Conservation (phyloP, 2,113 vertebrate species). For the Chlamydotis undulata region DNA sequence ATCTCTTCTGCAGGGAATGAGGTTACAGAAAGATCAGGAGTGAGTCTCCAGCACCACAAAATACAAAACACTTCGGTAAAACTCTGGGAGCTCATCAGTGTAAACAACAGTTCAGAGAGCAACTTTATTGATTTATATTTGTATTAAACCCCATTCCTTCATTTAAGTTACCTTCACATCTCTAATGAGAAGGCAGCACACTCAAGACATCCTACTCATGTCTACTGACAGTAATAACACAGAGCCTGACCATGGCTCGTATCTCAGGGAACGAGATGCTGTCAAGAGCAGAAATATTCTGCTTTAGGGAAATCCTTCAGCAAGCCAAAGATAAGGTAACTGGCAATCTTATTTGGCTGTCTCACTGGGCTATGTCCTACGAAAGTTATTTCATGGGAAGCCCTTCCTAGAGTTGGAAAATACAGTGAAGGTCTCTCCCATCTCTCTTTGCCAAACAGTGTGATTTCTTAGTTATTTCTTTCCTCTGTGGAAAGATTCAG, state of each 20-base stretch:
- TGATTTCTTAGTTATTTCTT: background rate
- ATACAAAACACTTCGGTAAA: background rate
- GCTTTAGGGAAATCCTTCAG: background rate
- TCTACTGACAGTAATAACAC: background rate
- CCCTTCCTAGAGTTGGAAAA: background rate
- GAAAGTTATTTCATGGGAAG: background rate
- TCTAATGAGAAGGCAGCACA: background rate
- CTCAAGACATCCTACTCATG: background rate
- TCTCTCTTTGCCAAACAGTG: background rate
- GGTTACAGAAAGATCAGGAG: background rate
- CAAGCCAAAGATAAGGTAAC: background rate
- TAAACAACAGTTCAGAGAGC: background rate
- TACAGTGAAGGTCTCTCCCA: background rate
- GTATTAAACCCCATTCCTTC: background rate
- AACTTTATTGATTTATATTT: background rate
- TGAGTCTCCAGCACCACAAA: background rate
- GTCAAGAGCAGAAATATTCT: background rate
- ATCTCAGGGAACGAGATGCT: background rate
- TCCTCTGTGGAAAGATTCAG: background rate
- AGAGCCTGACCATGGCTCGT: background rate
- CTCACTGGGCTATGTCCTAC: background rate
- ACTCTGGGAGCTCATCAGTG: accelerated
- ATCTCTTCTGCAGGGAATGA: background rate
- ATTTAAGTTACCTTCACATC: background rate
- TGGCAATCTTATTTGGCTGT: background rate